Evolutionary conservation across 1,140 invertebrate genomes (phyloP).

Genomic region (Luehdorfia chinensis): DNA sequence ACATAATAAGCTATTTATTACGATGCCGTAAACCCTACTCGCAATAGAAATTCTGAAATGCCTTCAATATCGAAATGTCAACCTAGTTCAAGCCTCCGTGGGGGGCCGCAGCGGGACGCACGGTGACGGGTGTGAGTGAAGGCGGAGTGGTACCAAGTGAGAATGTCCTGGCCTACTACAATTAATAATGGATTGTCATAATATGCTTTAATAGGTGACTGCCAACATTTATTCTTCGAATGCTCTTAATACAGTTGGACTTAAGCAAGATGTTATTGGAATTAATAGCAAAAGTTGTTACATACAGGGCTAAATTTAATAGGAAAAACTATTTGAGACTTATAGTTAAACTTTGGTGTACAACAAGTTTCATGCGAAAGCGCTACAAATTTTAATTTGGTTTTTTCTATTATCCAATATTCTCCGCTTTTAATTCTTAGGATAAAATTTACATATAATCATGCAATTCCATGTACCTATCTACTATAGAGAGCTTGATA

Average conservation of each 20-base stretch:
- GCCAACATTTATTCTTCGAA: slow-evolving; percentile 17
- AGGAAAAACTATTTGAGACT: too few relatives aligned
- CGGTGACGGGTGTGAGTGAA: slow-evolving; percentile 4
- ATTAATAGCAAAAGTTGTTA: too few relatives aligned
- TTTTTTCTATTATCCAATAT: too few relatives aligned
- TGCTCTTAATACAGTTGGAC: slow-evolving; percentile 9
- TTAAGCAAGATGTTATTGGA: too few relatives aligned
- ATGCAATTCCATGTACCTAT: too few relatives aligned
- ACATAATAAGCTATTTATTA: slow-evolving; percentile 61
- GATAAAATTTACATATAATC: too few relatives aligned
- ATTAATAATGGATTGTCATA: slow-evolving; percentile 54
- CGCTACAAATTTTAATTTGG: too few relatives aligned
- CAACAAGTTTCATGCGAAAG: too few relatives aligned
- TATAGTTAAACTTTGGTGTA: too few relatives aligned
- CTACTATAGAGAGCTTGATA: too few relatives aligned
- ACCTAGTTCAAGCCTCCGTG: slow-evolving; percentile 49
- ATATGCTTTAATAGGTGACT: slow-evolving; percentile 34
- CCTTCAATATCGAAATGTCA: slow-evolving; percentile 69
- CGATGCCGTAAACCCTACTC: slow-evolving; percentile 54
- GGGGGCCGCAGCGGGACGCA: slow-evolving; percentile 20
- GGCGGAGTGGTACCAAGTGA: slow-evolving; percentile 8
- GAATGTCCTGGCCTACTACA: slow-evolving; percentile 30
- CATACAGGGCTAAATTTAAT: too few relatives aligned
- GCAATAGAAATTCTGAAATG: slow-evolving; percentile 67
- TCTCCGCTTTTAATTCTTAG: too few relatives aligned